Evolutionary conservation across 1,140 invertebrate genomes (phyloP), one percentile per base, ranked within the genome.

Genomic region (Drosophila albomicans): DNA sequence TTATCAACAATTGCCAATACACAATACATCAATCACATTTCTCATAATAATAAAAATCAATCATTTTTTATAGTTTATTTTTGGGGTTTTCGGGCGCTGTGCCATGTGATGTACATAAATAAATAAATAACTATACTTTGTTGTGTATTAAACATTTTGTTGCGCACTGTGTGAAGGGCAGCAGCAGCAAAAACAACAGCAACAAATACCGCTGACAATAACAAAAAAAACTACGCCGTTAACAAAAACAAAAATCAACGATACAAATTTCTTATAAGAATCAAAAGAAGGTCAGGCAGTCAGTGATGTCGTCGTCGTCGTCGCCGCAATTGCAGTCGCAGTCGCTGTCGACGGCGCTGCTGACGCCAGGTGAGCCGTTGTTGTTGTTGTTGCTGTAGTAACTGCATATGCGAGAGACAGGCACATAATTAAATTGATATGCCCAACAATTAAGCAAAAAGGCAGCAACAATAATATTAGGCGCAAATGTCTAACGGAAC

Each of bases 371-470:
- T 75, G 46, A 71, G 61, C 68, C 30, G 45, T 65, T 75, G 20
- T 20, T 20, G 20, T 38, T 6, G 30, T 32, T 32, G 30, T 11
- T 38, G 7, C 3, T 38, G 35, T 63, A 48, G 66, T 63, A 57
- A 63, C 58, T 75, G 66, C 66, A 75, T 63, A 70, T 63, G 43
- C 35, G 51, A 75, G 43, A 57, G 41, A 75, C 51, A 57, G 41
- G 67, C 38, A 72, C 35, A 72, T 75, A 54, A 72, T 76, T 62
- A 72, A 72, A 76, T 66, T 76, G 62, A 76, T 71, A 76, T 71
- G 45, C n/a, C 10, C 66, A 48, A 70, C 61, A 75, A 75, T 71
- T 75, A 64, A 52, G 58, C 56, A 70, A 63, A 58, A 45, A 56
- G 52, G 57, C 35, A 54, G 20, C 51, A 66, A 57, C 15, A 64